Base-by-base conservation (phyloP, 2,113 vertebrate species). In the Cyanoderma ruficeps region DNA sequence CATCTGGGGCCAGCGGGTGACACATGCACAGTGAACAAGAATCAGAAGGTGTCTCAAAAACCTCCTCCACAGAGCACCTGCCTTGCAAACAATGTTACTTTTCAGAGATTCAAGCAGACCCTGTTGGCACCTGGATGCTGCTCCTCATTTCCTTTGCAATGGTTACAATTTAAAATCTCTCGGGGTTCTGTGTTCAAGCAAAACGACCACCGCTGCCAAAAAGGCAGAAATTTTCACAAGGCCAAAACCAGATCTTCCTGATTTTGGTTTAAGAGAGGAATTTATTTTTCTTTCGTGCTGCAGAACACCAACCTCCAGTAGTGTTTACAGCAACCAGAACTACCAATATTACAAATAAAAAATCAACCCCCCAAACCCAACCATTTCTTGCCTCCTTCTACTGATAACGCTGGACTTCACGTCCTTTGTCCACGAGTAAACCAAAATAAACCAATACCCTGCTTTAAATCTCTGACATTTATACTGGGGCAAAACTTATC, bases 381-480 rank as follows among this genome's bases (percentile, higher is more conserved):
- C 11, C 4, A 2, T 70, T 83, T 83, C 84, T 71, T 90, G 39
- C 55, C 31, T 91, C 39, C 35, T 94, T 33, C 53, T 42, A 15
- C 35, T 85, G 59, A 69, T 10, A 50, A 39, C n/a, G 67, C 46
- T 1, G 2, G 55, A 80, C 85, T 81, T 69, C 55, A 79, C 0
- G 6, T 31, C 64, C 82, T 59, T 83, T 80, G 75, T 63, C 90
- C 50, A 80, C n/a, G 65, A 69, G 52, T 80, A 90, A 90, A 90
- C 67, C 72, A 90, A 63, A 75, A 61, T 30, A 87, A 75, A 81
- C 69, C 69, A 69, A 79, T n/a, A 89, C 39, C 78, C 44, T 86
- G 71, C 84, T 92, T 93, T 90, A 90, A 69, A 85, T 74, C 70
- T 91, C 33, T 85, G 49, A 94, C 33, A 44, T 75, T 93, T 59